Conservation (phyloP, 2,797 vertebrate genomes). For the Micromesistius poutassou region DNA sequence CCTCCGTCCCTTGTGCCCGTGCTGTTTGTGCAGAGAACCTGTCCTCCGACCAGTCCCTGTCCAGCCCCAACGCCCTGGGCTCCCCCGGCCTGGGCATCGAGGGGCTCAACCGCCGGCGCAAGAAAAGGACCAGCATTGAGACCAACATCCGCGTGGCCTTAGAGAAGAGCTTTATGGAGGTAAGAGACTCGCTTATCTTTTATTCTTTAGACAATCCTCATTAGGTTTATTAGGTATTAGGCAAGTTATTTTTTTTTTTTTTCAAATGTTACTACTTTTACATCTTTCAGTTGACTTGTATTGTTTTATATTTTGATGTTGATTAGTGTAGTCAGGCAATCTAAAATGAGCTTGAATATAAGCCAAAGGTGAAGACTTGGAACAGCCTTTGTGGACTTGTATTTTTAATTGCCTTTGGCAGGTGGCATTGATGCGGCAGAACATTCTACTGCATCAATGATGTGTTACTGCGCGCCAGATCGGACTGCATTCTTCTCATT, state of each 20-base stretch:
- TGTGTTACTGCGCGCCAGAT: too few relatives aligned
- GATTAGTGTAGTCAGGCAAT: not conserved
- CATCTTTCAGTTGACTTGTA: not conserved
- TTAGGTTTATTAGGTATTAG: too few relatives aligned
- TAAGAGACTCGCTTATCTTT: too few relatives aligned
- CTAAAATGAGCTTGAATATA: not conserved
- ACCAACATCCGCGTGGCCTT: constrained; percentile 99
- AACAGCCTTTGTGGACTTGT: not conserved
- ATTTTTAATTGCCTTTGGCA: not conserved
- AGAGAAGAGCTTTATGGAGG: constrained; percentile 99
- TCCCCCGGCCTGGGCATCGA: constrained; percentile 91
- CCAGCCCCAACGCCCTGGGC: constrained; percentile 93
- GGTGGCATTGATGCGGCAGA: not conserved
- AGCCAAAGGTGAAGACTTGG: not conserved
- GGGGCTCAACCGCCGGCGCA: constrained; percentile 96
- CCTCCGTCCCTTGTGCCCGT: constrained; percentile 57
- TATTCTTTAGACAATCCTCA: too few relatives aligned
- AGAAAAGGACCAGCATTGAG: constrained; percentile 99
- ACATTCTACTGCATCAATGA: not conserved
- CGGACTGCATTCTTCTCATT: not conserved
- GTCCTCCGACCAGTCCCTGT: constrained; percentile 91
- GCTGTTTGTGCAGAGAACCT: constrained; percentile 94
- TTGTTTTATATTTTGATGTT: not conserved
- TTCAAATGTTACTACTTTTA: too few relatives aligned
- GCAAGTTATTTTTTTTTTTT: too few relatives aligned